Base-by-base conservation (phyloP, 2,888 invertebrate genomes). In the Cheilosia grossa region DNA sequence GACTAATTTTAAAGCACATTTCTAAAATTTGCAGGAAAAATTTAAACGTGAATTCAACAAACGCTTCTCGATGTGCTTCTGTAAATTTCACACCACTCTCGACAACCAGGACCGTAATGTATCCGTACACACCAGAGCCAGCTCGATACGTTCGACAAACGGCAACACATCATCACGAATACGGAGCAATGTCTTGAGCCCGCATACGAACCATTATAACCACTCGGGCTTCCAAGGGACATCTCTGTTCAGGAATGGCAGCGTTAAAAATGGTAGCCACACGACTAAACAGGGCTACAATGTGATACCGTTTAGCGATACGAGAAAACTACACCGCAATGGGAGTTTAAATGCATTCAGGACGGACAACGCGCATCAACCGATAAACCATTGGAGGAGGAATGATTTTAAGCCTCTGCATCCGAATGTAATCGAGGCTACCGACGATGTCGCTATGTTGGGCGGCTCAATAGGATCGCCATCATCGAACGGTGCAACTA, bases 1-100 rank as follows among this genome's bases (percentile, higher is more conserved):
- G 30, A 9, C 2, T 9, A 9, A 7, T 30, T 30, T 21, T 49
- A 13, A 19, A 9, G 7, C 13, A 13, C 27, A 21, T 21, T 24
- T 51, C 1, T 5, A n/a, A 19, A 19, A 30, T n/a, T 78, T 79
- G 19, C 92, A 96, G 96, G 96, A 96, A 90, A 96, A 96, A 90
- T 96, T 96, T 91, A 95, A 96, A 90, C 93, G 95, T 63, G 96
- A 96, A 91, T 96, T 96, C 89, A 94, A 94, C 88, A 94, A 95
- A 88, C 93, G 95, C 5, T 95, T 95, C 87, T 93, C 94, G 2
- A 94, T 94, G 80, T 93, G 94, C 56, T 92, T 91, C 69, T 91
- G 91, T 59, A 90, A 90, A 75, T 90, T 91, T 74, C 89, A 90
- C 49, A 90, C 90, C 1, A 90, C 88, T 15, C 72, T 89, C 58